Base-by-base conservation (phyloP, 2,888 invertebrate species). In the Limnephilus lunatus region DNA sequence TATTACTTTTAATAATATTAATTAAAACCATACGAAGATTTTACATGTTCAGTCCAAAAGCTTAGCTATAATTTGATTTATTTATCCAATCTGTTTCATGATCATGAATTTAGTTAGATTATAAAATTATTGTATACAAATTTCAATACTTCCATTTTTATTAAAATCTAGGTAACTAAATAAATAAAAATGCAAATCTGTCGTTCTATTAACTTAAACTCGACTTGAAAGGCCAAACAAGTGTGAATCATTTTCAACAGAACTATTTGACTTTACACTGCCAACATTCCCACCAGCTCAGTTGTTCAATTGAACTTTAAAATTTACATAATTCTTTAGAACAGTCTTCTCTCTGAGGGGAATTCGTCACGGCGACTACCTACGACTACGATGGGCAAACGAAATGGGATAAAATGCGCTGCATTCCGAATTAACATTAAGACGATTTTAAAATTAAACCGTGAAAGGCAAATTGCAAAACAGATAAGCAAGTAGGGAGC, bases 401-500 rank as follows among this genome's bases (percentile, higher is more conserved):
- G 39, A 80, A 31, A 35, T 39, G 35, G 39, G 30, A 39, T n/a
- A 89, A 12, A 81, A 48, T 81, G 89, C 81, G 35, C 11, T 81
- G 81, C 81, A 35, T 89, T 32, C 81, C 30, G 89, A 11, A 89
- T 89, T 89, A 89, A 89, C 89, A 89, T 81, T 89, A 39, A 81
- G 44, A 81, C 81, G 44, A 89, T 81, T 89, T 19, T 35, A 89
- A 89, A 89, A 89, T 39, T 81, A 32, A 19, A 68, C 87, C 39
- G 15, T 39, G 81, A 81, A 81, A 89, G n/a, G 89, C 39, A 89
- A 89, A 89, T 89, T 89, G 53, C 32, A 80, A 19, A 35, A 88
- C 19, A 68, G 32, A 88, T 19, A 31, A 1, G 31, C 3, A 88
- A 15, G 19, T 4, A 32, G 35, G 68, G 25, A 88, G 86, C 68